phyloP scores from a whole-genome alignment of 1,140 invertebrate genomes.

The Hesperophylax magnus region DNA sequence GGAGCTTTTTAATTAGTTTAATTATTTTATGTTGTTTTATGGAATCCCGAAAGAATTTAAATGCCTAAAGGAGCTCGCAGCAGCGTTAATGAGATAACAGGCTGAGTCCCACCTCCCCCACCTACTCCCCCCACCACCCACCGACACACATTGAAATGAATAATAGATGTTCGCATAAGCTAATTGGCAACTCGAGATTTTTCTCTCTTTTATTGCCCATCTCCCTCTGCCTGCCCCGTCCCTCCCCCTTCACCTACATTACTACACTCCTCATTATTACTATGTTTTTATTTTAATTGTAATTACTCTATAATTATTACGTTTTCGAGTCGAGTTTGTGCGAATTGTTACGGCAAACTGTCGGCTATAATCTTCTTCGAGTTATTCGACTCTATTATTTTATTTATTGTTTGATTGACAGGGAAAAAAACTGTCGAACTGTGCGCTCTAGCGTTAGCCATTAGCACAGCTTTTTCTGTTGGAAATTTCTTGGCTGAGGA shows the following conservation, averaged over 20 bases:
- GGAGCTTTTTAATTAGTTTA: constrained; percentile 57
- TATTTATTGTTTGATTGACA: too few relatives aligned
- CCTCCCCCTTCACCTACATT: not conserved
- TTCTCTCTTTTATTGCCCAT: constrained; percentile 7
- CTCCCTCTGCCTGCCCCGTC: not conserved
- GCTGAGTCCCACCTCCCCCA: constrained; percentile 1
- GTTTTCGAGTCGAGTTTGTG: not conserved
- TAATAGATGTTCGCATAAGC: constrained; percentile 55
- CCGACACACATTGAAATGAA: constrained; percentile 53
- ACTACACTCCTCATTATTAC: constrained; percentile 25
- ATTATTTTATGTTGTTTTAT: constrained; percentile 58
- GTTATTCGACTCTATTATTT: too few relatives aligned
- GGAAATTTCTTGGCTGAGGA: too few relatives aligned
- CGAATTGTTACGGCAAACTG: too few relatives aligned
- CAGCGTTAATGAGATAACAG: constrained; percentile 56
- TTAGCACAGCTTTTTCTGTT: too few relatives aligned
- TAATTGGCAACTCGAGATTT: constrained; percentile 51
- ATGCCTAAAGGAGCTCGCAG: constrained; percentile 52
- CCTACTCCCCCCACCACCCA: too few relatives aligned
- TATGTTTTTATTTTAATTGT: not conserved
- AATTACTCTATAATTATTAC: not conserved
- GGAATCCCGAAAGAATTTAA: constrained; percentile 57
- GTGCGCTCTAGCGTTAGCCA: too few relatives aligned
- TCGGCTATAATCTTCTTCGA: too few relatives aligned
- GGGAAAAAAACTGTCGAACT: too few relatives aligned